Percentiles rank a stretch among this genome's conserved stretches.
Evolutionary conservation across 1,140 invertebrate genomes (phyloP).

Genomic region (Leguminivora glycinivorella): DNA sequence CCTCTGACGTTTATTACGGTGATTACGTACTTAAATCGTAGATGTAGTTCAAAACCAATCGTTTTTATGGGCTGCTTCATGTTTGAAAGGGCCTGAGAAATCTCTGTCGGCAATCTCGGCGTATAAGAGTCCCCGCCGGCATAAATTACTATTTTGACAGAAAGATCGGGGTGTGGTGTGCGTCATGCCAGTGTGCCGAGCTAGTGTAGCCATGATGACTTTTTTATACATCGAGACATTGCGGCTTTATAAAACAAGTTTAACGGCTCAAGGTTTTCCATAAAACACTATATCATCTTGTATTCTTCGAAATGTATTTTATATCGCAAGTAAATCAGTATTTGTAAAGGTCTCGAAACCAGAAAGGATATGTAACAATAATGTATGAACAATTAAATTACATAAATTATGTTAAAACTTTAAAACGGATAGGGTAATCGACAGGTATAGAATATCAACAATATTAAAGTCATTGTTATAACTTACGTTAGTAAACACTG

Average conservation of each 20-base stretch:
- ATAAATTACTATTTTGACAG: conserved; percentile 19
- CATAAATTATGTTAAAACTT: neutral
- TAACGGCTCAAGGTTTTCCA: neutral
- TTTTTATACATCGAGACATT: neutral
- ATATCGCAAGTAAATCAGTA: neutral
- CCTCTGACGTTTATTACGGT: neutral
- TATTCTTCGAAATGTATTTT: neutral
- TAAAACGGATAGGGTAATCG: neutral
- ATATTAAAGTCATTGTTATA: conserved; percentile 18
- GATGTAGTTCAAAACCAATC: conserved; percentile 36
- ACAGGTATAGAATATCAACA: neutral
- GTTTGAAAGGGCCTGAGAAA: conserved; percentile 40
- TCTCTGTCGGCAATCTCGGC: conserved; percentile 28
- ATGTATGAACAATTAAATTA: neutral
- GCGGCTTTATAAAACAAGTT: conserved; percentile 3
- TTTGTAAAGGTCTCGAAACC: neutral
- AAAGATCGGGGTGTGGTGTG: conserved; percentile 16
- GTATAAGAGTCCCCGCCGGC: neutral
- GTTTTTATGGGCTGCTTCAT: conserved; percentile 45
- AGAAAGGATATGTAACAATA: neutral
- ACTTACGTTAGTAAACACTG: too few species aligned
- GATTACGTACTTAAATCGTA: neutral
- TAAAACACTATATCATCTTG: neutral
- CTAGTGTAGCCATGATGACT: neutral
- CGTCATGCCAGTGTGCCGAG: neutral